Conservation (phyloP, 1,140 invertebrate genomes). For the Argopecten irradians region DNA sequence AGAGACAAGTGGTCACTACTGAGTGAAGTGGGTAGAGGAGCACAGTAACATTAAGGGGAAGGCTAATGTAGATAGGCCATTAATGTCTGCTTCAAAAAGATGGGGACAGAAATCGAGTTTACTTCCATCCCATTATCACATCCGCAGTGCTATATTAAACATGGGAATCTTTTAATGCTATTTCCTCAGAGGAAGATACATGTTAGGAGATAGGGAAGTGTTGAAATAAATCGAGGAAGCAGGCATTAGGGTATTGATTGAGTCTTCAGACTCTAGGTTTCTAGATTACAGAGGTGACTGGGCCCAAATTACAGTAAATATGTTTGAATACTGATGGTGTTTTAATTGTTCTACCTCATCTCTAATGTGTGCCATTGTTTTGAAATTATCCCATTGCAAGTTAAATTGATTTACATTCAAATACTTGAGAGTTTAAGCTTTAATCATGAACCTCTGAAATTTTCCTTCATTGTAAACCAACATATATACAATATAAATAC, state of each 20-base stretch:
- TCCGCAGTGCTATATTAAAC: not conserved
- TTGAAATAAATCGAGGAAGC: not conserved
- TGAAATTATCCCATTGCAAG: too few relatives aligned
- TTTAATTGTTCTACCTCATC: too few relatives aligned
- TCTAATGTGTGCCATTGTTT: too few relatives aligned
- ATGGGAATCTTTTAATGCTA: conserved; percentile 22
- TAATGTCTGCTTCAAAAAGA: not conserved
- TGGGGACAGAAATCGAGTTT: not conserved
- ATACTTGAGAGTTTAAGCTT: too few relatives aligned
- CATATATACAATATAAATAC: too few relatives aligned
- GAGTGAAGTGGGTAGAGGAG: not conserved
- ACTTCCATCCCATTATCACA: conserved; percentile 1
- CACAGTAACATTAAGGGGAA: not conserved
- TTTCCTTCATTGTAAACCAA: too few relatives aligned
- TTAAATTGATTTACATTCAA: too few relatives aligned
- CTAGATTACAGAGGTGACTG: not conserved
- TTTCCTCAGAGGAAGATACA: not conserved
- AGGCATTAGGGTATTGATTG: not conserved
- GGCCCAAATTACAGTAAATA: not conserved
- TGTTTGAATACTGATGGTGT: not conserved
- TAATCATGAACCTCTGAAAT: too few relatives aligned
- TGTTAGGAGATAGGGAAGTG: conserved; percentile 20
- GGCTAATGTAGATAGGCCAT: not conserved
- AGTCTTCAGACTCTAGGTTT: not conserved
- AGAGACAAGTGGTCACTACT: not conserved